Base-by-base conservation (phyloP, 2,888 invertebrate species). In the Argynnis bischoffii region DNA sequence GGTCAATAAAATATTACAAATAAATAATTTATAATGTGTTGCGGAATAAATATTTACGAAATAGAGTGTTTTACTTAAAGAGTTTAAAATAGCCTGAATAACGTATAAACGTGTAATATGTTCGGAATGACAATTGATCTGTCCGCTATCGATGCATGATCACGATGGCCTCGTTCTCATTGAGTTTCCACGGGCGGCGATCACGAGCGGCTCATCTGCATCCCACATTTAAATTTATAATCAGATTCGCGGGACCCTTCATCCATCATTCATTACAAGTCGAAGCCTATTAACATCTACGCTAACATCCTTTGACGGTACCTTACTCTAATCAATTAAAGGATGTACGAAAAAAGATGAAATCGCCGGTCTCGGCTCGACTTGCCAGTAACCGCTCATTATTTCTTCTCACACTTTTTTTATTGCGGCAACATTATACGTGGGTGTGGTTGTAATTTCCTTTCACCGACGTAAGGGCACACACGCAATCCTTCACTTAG, bases 391-490 rank as follows among this genome's bases (percentile, higher is more conserved):
- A 92, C 92, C 91, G 89, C 90, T 92, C 91, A 92, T 92, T 92
- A 92, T 92, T 90, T 89, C 91, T 88, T 90, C 91, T 91, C 90
- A 89, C 92, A 91, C 90, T 87, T 92, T 92, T 92, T 92, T 92
- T 92, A 90, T 90, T 90, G 89, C 87, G 82, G 90, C 91, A 91
- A 90, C 91, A 91, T 91, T 91, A 91, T 91, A 91, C 92, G 92
- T 92, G 92, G 92, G 92, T 92, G 92, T 92, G 92, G 92, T 92
- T 92, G 92, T 92, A 92, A 91, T 92, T 92, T 92, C 92, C 92
- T 92, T 92, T 92, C 92, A 92, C 92, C 89, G 91, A 92, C 86
- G 91, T 90, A 90, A 92, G 92, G 92, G 92, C 92, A 92, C 92
- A 92, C 92, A 92, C 90, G 92, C 91, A 88, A 89, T 90, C 81